Conservation (phyloP, 2,113 vertebrate species). For the Syrmaticus mikado region DNA sequence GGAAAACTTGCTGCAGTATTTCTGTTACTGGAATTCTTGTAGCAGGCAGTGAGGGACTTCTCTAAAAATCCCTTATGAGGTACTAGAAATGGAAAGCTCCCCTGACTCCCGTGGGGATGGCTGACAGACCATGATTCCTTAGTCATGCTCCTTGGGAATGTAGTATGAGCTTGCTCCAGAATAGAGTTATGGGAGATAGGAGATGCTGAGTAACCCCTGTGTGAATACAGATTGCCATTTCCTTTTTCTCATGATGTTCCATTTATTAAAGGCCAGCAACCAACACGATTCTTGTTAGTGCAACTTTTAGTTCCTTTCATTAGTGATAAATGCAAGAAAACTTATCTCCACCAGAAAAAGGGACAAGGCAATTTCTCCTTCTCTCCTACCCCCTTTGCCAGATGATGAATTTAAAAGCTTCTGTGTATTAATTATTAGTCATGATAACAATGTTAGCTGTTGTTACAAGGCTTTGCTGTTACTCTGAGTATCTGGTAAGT, state of each 20-base stretch:
- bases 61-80: not conserved
- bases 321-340: not conserved
- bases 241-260: not conserved
- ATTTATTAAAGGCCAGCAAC: not conserved
- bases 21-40: conserved; percentile 20
- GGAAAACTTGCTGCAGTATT: conserved; percentile 9
- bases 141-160: not conserved
- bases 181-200: not conserved
- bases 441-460: not conserved
- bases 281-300: not conserved
- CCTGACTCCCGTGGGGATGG: not conserved
- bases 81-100: not conserved
- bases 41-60: not conserved
- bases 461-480: not conserved
- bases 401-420: not conserved
- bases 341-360: not conserved
- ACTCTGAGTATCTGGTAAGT: not conserved
- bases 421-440: not conserved
- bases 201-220: not conserved
- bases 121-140: not conserved
- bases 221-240: not conserved
- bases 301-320: not conserved
- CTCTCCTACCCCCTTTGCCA: not conserved
- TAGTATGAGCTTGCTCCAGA: not conserved
- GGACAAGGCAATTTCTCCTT: not conserved